These are phyloP conservation scores for Rhopilema esculentum DNA, from an alignment of 30 jellyfish, hydroid and myxozoan genomes.

Conservation along the genomic window DNA sequence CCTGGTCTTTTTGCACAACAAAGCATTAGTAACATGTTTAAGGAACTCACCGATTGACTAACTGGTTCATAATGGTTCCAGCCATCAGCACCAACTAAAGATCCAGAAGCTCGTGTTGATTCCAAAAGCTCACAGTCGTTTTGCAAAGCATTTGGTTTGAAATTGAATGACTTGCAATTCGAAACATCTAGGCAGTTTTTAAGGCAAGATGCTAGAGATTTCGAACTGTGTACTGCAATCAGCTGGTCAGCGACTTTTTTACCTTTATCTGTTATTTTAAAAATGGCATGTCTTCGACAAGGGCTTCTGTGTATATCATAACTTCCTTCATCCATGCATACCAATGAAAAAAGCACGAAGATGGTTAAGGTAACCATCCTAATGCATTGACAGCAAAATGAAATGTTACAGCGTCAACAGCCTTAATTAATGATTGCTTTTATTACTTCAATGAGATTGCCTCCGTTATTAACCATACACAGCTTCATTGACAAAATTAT, in stretches of 20 bases:
- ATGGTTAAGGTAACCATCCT: too few species aligned
- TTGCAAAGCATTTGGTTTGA: not conserved
- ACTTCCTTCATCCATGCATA: not conserved
- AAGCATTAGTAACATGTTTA: not conserved
- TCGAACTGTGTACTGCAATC: not conserved
- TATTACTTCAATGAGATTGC: too few species aligned
- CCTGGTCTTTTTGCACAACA: too few species aligned
- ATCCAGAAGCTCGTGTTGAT: slow-evolving; percentile 7
- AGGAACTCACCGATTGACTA: slow-evolving; percentile 25
- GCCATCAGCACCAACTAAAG: not conserved
- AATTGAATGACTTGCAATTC: slow-evolving; percentile 39
- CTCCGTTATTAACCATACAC: too few species aligned
- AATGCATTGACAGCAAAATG: too few species aligned
- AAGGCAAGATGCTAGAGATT: slow-evolving; percentile 5
- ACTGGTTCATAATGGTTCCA: slow-evolving; percentile 65
- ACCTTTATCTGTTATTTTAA: slow-evolving; percentile 41
- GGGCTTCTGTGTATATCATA: slow-evolving; percentile 20
- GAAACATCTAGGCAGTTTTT: slow-evolving; percentile 10
- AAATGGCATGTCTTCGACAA: slow-evolving; percentile 31
- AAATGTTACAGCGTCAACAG: too few species aligned
- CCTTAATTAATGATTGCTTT: too few species aligned
- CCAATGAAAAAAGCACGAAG: too few species aligned
- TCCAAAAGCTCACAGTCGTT: slow-evolving; percentile 29
- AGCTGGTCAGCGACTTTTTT: slow-evolving; percentile 6
- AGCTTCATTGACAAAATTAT: too few species aligned